phyloP scores from a whole-genome alignment of 2,113 vertebrate genomes.

The Ochotona princeps region DNA sequence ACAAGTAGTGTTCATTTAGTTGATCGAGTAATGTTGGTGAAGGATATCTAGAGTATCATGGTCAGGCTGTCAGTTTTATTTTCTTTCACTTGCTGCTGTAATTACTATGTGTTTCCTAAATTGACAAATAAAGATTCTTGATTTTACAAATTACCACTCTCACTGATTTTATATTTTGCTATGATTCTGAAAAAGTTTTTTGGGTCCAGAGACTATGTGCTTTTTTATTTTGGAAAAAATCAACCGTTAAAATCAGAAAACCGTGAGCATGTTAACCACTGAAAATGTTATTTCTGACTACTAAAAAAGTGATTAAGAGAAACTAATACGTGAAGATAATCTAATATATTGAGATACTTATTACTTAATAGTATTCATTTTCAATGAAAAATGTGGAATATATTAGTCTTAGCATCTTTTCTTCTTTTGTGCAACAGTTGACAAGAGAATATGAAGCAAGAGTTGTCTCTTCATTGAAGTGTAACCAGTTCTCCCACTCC shows the following conservation, averaged over 20 bases:
- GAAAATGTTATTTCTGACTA: not conserved
- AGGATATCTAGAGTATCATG: not conserved
- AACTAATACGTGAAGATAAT: not conserved
- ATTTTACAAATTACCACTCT: not conserved
- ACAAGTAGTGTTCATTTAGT: not conserved
- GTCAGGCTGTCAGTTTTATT: not conserved
- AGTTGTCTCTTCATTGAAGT: not conserved
- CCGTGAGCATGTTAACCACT: not conserved
- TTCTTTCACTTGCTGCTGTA: not conserved
- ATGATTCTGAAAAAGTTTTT: not conserved
- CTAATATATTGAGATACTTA: not conserved
- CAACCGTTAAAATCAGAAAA: not conserved
- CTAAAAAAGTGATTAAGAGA: not conserved
- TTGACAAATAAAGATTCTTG: not conserved
- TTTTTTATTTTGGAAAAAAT: not conserved
- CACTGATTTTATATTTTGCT: not conserved
- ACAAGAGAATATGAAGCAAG: not conserved
- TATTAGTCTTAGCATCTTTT: not conserved
- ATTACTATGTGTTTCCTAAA: not conserved
- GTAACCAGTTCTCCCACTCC: not conserved
- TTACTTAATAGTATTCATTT: not conserved
- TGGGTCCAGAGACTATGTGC: not conserved
- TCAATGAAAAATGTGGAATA: not conserved
- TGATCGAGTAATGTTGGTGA: not conserved
- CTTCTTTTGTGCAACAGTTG: not conserved